Base-by-base conservation (phyloP, 1,140 invertebrate species). In the Thalassaphorura encarpata region DNA sequence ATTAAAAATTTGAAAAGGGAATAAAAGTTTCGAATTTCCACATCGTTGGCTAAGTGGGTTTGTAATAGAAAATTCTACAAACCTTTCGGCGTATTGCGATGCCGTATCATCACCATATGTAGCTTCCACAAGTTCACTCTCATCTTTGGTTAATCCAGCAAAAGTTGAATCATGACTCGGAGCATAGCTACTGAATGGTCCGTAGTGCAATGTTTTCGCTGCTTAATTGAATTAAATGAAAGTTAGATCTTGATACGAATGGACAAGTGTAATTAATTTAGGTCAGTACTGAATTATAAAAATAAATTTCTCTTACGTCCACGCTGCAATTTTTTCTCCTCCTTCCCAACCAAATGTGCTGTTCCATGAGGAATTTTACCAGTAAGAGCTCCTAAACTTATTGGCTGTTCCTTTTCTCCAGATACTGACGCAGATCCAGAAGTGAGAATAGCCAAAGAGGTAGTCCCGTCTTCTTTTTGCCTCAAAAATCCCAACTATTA, bases 141-240 rank as follows among this genome's bases (percentile, higher is more conserved):
- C 94, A 61, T 94, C 89, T 69, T 94, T 90, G 13, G 83, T 89
- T 21, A 98, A 73, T 67, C 89, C 95, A 0, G 94, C 81, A 76
- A 96, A 97, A 2, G 89, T 92, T 0, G 91, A 94, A 71, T 98
- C 94, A 72, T 92, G 93, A 19, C 83, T 83, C 0, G 95, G 95
- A 2, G 92, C 92, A 75, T 95, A 95, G 2, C 90, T 93, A 33
- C 89, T 85, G 75, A 92, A 98, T 3, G 92, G 84, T 0, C 93
- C 94, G 71, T 97, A 97, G 69, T 91, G 88, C 2, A 96, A 72
- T 0, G 92, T 89, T 69, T 89, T 89, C 1, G 94, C 89, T 68
- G 69, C 24, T 71, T 71, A 50, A 52, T 64, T 39, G 61, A 52
- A 40, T 26, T 24, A n/a, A 50, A 29, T 45, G 29, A 46, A 5